Percentiles rank a stretch among this genome's conserved stretches.
Conservation (phyloP, 1,140 invertebrate species). For the Lanistes nyassanus region DNA sequence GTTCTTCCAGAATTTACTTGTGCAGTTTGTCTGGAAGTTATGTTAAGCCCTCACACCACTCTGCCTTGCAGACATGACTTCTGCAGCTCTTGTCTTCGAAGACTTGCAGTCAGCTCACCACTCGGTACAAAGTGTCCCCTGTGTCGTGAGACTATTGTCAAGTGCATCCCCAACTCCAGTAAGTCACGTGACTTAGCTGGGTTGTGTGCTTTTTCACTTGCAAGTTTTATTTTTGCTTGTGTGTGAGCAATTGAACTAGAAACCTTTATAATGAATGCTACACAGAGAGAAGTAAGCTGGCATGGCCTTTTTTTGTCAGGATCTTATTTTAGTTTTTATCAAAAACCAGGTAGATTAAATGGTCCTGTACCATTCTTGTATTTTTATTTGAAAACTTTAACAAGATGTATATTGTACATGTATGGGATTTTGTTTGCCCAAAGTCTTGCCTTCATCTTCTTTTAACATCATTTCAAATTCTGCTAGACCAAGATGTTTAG, state of each 20-base stretch:
- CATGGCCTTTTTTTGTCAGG: background rate
- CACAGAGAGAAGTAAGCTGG: too few relatives aligned
- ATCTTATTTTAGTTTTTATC: background rate
- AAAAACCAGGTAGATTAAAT: background rate
- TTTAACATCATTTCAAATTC: too few relatives aligned
- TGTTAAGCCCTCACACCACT: constrained; percentile 7
- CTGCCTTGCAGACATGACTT: constrained; percentile 12
- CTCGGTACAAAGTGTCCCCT: background rate
- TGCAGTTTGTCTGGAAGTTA: constrained; percentile 16
- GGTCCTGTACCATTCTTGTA: too few relatives aligned
- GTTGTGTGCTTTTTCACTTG: too few relatives aligned
- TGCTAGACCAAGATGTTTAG: background rate
- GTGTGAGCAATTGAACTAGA: too few relatives aligned
- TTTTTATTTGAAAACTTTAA: too few relatives aligned
- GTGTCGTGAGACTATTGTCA: background rate
- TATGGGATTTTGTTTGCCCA: too few relatives aligned
- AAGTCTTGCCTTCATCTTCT: too few relatives aligned
- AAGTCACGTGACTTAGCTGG: background rate
- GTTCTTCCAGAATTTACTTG: constrained; percentile 7
- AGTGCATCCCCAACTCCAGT: constrained; percentile 6
- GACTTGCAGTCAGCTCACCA: background rate
- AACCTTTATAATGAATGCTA: too few relatives aligned
- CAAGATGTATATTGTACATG: too few relatives aligned
- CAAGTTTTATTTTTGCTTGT: too few relatives aligned
- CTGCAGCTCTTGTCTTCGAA: constrained; percentile 8